A percentile compares a stretch with the other conserved stretches of the same genome.
These are phyloP conservation scores for Sarcophaga variegata DNA, from an alignment of 2,888 invertebrate genomes.

Conservation along the genomic window DNA sequence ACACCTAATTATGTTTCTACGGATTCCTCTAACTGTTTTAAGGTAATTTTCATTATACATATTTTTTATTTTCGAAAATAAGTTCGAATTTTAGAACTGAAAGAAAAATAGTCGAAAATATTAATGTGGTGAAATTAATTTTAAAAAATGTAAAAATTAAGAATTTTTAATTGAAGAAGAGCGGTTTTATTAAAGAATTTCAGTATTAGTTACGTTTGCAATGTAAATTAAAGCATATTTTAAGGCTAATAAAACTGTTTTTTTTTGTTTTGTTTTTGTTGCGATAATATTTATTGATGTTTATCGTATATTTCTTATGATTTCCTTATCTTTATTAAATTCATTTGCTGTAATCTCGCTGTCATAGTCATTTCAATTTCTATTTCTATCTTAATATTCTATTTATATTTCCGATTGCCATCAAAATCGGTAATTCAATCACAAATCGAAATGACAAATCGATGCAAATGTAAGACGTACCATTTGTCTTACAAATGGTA, in stretches of 20 bases:
- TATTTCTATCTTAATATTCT: neutral
- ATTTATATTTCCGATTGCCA: constrained; percentile 4
- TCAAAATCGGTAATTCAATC: constrained; percentile 11
- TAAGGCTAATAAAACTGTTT: no score
- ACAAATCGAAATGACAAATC: constrained; percentile 27
- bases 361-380: neutral
- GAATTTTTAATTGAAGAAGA: neutral
- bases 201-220: no score
- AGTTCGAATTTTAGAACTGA: no score
- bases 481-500: neutral
- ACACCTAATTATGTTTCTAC: neutral
- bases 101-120: neutral
- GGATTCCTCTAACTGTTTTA: no score
- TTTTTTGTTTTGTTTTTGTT: no score
- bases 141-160: neutral
- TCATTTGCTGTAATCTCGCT: no score
- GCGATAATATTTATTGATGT: no score
- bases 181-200: no score
- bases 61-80: no score
- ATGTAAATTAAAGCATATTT: no score
- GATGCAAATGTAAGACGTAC: constrained; percentile 43
- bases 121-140: neutral
- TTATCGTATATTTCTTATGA: neutral
- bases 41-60: no score
- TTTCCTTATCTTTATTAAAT: no score